Evolutionary conservation across 1,140 invertebrate genomes (phyloP), one percentile per base, ranked within the genome.

Genomic region (Drosophila tsacasi): DNA sequence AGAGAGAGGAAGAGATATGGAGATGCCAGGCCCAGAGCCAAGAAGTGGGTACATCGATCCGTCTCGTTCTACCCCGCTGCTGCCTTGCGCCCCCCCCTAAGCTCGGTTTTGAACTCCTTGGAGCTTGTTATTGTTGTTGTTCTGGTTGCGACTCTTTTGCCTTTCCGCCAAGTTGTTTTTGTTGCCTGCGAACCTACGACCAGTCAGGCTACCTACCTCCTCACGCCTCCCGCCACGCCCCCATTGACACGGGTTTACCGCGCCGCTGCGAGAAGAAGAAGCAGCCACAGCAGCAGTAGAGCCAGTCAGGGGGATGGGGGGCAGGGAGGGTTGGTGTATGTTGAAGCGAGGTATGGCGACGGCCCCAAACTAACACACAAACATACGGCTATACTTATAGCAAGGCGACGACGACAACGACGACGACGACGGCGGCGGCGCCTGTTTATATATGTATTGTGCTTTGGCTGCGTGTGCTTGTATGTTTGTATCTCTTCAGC

Each of bases 151-250:
- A 76, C 81, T 83, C 77, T 83, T 77, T 76, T 79, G 59, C 66
- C 65, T 76, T 72, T 76, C 71, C 60, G 23, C 79, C 79, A 82
- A 82, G 80, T 77, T 86, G 73, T 83, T 84, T 84, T 84, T 67
- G 77, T 85, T 80, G 81, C 72, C 61, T 86, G 76, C 83, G 84
- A 89, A 86, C 84, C 80, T 86, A 89, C 83, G 83, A 86, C 83
- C 83, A 86, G 83, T 78, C 77, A 55, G 54, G 55, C 50, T 50
- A 58, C 64, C 66, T 80, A 50, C 74, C 77, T 63, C 49, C 32
- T 25, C 68, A 42, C 37, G 44, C 64, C 67, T 2, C 61, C 71
- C 79, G 71, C 62, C 58, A 64, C 54, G 54, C 54, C 54, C 54
- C 54, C 54, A 57, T 57, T 57, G 54, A 57, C 54, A 39, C 79